phyloP scores from a whole-genome alignment of 1,140 invertebrate species.

The Yoshiicerus persimilis region DNA sequence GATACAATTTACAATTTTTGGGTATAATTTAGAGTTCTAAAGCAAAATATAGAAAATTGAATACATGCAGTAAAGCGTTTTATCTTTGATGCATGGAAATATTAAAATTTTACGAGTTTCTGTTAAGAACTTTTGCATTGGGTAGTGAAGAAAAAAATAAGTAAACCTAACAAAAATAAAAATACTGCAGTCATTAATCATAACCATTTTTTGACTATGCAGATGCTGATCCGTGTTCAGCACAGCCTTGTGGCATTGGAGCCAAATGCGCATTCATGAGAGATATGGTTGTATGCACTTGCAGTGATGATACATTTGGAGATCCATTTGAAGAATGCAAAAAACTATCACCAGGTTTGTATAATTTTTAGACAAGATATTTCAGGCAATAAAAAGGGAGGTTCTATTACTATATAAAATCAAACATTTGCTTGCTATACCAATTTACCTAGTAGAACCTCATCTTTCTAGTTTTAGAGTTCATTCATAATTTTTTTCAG shows the following conservation, averaged over 20 bases:
- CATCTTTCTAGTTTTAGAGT: no score
- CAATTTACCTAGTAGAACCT: background rate
- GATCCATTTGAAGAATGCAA: slow-evolving; percentile 34
- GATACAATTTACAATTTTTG: no score
- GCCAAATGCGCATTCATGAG: slow-evolving; percentile 75
- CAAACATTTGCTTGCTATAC: background rate
- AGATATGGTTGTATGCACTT: slow-evolving; percentile 76
- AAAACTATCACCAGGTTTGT: background rate
- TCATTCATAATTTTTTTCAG: background rate
- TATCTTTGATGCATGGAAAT: no score
- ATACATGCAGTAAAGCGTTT: no score
- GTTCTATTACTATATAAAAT: no score
- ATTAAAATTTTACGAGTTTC: no score
- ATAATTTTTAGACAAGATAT: background rate
- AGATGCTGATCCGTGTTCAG: slow-evolving; percentile 53
- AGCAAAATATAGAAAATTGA: no score
- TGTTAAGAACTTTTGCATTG: no score
- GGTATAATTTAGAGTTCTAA: no score
- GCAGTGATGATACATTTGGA: slow-evolving; percentile 58
- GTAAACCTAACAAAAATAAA: background rate
- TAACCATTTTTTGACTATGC: background rate
- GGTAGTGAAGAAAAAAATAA: no score
- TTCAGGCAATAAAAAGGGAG: background rate
- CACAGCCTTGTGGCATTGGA: slow-evolving; percentile 70
- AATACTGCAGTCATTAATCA: background rate